Conservation (phyloP, 2,888 invertebrate genomes). For the Spodoptera littoralis region DNA sequence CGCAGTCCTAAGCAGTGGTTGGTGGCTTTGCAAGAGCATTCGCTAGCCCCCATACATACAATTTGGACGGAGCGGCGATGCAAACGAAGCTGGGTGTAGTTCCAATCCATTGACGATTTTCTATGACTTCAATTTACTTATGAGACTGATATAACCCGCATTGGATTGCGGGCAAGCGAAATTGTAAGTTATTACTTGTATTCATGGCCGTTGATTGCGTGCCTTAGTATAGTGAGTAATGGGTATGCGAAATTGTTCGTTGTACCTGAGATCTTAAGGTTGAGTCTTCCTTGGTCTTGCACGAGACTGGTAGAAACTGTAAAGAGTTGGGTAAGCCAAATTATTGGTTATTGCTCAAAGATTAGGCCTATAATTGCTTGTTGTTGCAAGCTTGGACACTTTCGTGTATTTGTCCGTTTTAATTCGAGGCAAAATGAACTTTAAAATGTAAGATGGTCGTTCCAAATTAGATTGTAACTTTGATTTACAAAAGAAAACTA, state of each 20-base stretch:
- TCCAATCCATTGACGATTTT: conserved; percentile 56
- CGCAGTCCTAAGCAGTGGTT: conserved; percentile 69
- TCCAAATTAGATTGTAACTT: too few species aligned
- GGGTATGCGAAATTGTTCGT: too few species aligned
- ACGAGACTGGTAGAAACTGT: too few species aligned
- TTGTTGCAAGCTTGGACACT: neutral
- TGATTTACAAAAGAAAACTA: too few species aligned
- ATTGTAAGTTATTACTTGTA: conserved; percentile 15
- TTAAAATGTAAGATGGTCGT: too few species aligned
- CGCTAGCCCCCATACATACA: conserved; percentile 75
- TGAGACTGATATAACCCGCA: conserved; percentile 30
- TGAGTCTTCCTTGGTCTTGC: too few species aligned
- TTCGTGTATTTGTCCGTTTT: too few species aligned
- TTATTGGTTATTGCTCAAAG: too few species aligned
- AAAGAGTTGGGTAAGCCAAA: too few species aligned
- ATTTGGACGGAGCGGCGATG: conserved; percentile 79
- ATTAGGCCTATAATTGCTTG: neutral
- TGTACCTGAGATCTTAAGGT: too few species aligned
- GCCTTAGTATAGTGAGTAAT: conserved; percentile 2
- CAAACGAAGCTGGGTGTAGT: conserved; percentile 70
- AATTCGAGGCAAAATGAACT: too few species aligned
- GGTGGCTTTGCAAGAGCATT: conserved; percentile 51
- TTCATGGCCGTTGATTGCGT: conserved; percentile 1
- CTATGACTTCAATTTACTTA: conserved; percentile 18
- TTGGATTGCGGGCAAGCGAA: conserved; percentile 6